A percentile compares a stretch with the other conserved stretches of the same genome.
phyloP scores from a whole-genome alignment of 2,888 invertebrate genomes.

The Pelosia muscerda region DNA sequence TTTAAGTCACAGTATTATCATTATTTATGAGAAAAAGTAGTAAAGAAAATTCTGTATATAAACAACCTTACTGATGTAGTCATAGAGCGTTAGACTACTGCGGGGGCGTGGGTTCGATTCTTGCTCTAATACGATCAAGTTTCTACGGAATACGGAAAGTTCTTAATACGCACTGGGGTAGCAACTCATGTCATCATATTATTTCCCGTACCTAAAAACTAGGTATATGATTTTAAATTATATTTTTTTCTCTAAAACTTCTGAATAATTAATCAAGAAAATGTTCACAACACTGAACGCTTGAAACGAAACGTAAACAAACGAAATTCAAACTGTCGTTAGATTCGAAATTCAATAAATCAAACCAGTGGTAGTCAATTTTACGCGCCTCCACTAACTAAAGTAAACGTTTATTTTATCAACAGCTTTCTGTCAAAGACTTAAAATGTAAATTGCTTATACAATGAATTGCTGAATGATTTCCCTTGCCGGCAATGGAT shows the following conservation, averaged over 20 bases:
- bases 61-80: too few species aligned
- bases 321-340: too few species aligned
- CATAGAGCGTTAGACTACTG: too few species aligned
- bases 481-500: slow-evolving; percentile 36
- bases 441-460: slow-evolving; percentile 46
- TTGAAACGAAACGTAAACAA: not conserved
- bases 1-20: slow-evolving; percentile 28
- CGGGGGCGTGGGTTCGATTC: too few species aligned
- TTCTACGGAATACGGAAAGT: too few species aligned
- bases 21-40: not conserved
- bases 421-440: slow-evolving; percentile 44
- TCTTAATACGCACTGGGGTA: too few species aligned
- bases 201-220: too few species aligned
- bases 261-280: not conserved
- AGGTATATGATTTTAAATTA: too few species aligned
- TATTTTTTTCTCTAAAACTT: not conserved
- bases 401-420: slow-evolving; percentile 43
- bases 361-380: slow-evolving; percentile 35
- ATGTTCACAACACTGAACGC: not conserved
- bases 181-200: too few species aligned
- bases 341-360: slow-evolving; percentile 15
- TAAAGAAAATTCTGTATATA: too few species aligned
- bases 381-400: slow-evolving; percentile 25
- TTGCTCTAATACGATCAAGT: too few species aligned
- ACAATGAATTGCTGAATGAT: slow-evolving; percentile 42